Conservation (phyloP, 2,888 invertebrate genomes). For the Serrognathus titanus region DNA sequence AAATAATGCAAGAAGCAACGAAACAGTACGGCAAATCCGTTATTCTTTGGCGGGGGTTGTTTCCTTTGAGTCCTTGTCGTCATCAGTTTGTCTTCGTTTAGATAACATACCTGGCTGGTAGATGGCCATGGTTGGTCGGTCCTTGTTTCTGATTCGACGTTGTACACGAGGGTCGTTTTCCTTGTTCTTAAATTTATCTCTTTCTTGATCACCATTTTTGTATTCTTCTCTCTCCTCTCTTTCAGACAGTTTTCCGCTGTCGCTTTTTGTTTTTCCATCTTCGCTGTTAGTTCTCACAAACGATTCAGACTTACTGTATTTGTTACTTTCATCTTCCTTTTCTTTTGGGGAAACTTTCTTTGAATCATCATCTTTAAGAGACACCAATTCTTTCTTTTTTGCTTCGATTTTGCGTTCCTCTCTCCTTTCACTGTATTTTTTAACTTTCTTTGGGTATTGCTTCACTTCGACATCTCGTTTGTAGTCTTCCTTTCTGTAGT, state of each 20-base stretch:
- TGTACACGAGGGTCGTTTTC: conserved; percentile 52
- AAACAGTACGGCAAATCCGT: no score
- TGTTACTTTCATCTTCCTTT: neutral
- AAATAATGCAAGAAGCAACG: no score
- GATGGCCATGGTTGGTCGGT: conserved; percentile 85
- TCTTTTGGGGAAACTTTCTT: neutral
- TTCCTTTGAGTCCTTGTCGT: conserved; percentile 38
- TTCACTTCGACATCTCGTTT: neutral
- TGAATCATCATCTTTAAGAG: conserved; percentile 6
- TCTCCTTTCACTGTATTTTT: conserved; percentile 47
- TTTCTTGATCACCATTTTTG: conserved; percentile 15
- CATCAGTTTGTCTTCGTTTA: conserved; percentile 64
- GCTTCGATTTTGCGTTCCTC: conserved; percentile 46
- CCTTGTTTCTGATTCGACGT: conserved; percentile 61
- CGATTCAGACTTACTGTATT: neutral
- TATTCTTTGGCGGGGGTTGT: conserved; percentile 8
- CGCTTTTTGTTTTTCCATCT: conserved; percentile 12
- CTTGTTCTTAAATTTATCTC: conserved; percentile 33
- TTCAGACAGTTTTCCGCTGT: conserved; percentile 4
- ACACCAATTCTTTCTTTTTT: conserved; percentile 34
- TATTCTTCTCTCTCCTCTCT: conserved; percentile 16
- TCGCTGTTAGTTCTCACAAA: neutral
- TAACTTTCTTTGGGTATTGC: conserved; percentile 35
- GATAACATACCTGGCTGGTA: conserved; percentile 89
- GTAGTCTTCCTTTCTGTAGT: neutral